Percentiles rank a stretch among this genome's conserved stretches.
These are phyloP conservation scores for Drosophila grimshawi DNA, from an alignment of 1,140 invertebrate species.

Conservation along the genomic window DNA sequence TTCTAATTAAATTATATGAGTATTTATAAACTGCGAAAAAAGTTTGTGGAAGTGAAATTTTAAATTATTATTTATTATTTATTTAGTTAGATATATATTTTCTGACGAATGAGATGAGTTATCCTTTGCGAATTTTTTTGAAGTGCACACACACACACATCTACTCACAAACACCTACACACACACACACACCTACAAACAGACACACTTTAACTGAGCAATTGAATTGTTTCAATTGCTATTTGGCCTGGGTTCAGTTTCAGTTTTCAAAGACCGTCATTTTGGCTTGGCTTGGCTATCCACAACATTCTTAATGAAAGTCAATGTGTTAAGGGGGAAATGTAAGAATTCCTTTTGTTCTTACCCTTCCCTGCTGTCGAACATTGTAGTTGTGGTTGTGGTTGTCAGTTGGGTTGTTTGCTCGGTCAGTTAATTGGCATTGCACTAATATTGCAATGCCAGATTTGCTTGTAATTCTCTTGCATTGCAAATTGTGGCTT, in stretches of 20 bases:
- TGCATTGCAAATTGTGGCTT: conserved; percentile 3
- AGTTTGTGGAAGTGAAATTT: too few relatives aligned
- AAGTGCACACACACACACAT: too few relatives aligned
- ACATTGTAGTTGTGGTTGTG: conserved; percentile 29
- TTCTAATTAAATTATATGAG: too few relatives aligned
- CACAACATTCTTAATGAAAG: conserved; percentile 73
- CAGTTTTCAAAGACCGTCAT: conserved; percentile 17
- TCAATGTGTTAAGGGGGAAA: conserved; percentile 46
- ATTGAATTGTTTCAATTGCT: conserved; percentile 81
- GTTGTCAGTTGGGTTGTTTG: conserved; percentile 20
- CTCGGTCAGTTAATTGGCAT: conserved; percentile 58
- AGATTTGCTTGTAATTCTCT: conserved; percentile 6
- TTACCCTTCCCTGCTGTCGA: conserved; percentile 18
- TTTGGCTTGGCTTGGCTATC: conserved; percentile 32
- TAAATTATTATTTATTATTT: too few relatives aligned
- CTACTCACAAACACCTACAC: too few relatives aligned
- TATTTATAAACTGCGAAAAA: too few relatives aligned
- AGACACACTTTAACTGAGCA: conserved; percentile 49
- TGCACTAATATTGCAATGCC: conserved; percentile 35
- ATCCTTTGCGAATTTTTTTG: too few relatives aligned
- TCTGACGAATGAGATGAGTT: too few relatives aligned
- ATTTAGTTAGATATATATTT: too few relatives aligned
- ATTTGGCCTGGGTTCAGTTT: conserved; percentile 53
- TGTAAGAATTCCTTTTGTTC: conserved; percentile 4
- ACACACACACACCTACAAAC: background rate